Percentiles rank a stretch among this genome's conserved stretches.
Conservation (phyloP, 2,888 invertebrate genomes). For the Torymus tubicola region DNA sequence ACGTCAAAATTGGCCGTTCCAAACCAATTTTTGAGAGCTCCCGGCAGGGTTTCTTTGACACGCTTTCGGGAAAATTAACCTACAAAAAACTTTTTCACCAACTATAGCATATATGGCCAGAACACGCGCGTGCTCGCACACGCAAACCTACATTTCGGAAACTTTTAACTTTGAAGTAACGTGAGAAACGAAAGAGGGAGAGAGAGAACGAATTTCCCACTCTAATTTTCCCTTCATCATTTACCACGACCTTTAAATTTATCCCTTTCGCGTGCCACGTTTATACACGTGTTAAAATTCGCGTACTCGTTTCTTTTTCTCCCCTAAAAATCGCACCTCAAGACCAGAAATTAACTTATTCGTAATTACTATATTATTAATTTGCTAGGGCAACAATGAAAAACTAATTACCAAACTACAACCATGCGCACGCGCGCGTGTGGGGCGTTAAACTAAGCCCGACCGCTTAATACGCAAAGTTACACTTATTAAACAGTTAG, state of each 20-base stretch:
- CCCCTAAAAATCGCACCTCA: no score
- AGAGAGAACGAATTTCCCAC: neutral
- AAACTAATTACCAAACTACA: neutral
- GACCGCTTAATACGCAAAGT: neutral
- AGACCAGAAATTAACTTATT: no score
- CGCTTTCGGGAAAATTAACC: conserved; percentile 23
- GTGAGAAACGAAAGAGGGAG: neutral
- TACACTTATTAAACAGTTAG: neutral
- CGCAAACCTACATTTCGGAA: conserved; percentile 22
- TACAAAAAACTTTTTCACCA: conserved; percentile 14
- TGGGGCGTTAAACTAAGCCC: neutral
- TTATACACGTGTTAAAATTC: neutral
- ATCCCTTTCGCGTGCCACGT: no score
- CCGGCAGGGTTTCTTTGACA: neutral
- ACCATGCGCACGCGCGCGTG: neutral
- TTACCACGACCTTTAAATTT: neutral
- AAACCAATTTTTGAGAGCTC: neutral
- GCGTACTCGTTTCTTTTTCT: neutral
- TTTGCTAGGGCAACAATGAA: no score
- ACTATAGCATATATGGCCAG: neutral
- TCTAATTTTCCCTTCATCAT: conserved; percentile 10
- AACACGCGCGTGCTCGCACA: no score
- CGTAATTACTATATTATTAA: neutral
- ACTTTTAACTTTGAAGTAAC: conserved; percentile 32
- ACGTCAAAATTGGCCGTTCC: conserved; percentile 3